A percentile compares a stretch with the other conserved stretches of the same genome.
Evolutionary conservation across 2,113 vertebrate species (phyloP).

Genomic region (Dromaius novaehollandiae): DNA sequence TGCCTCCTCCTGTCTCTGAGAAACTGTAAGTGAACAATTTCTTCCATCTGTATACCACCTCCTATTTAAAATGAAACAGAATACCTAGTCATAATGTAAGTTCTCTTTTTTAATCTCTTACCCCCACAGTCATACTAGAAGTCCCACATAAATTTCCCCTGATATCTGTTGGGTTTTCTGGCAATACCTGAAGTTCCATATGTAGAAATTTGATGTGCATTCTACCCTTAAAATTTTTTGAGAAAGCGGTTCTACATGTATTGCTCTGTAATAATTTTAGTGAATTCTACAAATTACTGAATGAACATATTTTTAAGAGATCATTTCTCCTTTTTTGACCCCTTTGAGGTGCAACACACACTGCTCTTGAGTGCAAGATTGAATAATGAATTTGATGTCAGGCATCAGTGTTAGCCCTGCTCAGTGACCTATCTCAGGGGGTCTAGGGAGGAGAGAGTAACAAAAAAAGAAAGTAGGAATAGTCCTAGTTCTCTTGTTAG

Average conservation of each 20-base stretch:
- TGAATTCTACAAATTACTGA: neutral
- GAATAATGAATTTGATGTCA: neutral
- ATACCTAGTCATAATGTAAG: neutral
- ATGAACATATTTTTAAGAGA: neutral
- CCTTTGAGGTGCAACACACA: neutral
- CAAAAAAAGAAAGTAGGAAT: neutral
- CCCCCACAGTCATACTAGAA: neutral
- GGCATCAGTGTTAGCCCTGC: neutral
- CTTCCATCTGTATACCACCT: neutral
- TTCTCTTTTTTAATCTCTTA: neutral
- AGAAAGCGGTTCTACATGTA: neutral
- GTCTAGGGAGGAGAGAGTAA: neutral
- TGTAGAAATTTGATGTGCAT: neutral
- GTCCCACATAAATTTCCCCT: neutral
- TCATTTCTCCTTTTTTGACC: neutral
- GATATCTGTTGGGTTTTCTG: neutral
- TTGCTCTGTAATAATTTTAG: neutral
- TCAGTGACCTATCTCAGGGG: accelerated
- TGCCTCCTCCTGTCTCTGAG: neutral
- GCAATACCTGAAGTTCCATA: neutral
- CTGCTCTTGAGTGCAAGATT: neutral
- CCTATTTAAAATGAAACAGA: neutral
- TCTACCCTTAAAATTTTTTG: neutral
- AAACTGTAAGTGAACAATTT: neutral
- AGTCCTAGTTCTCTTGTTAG: neutral